A percentile compares a stretch with the other conserved stretches of the same genome.
Evolutionary conservation across 2,888 invertebrate genomes (phyloP).

Genomic region (Epirrhoe tristata): DNA sequence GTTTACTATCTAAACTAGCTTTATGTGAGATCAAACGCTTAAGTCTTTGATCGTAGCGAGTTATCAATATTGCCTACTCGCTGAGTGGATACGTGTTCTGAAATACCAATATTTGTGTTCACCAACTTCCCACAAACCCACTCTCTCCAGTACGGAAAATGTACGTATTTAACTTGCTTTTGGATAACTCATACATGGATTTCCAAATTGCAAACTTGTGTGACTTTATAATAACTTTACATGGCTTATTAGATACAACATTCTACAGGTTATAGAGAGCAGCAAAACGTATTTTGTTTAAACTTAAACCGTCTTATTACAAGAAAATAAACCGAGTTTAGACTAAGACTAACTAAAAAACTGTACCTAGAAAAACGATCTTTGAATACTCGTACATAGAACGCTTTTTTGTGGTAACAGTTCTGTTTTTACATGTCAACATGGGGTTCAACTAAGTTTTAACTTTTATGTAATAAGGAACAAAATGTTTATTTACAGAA

Average conservation of each 20-base stretch:
- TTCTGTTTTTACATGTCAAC: too few relatives aligned
- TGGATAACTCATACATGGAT: constrained; percentile 9
- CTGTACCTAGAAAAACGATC: too few relatives aligned
- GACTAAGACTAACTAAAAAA: too few relatives aligned
- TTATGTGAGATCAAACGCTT: constrained; percentile 42
- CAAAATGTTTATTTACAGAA: too few relatives aligned
- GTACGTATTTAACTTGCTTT: constrained; percentile 10
- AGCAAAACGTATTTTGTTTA: too few relatives aligned
- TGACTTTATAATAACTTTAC: neutral
- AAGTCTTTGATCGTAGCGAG: constrained; percentile 43
- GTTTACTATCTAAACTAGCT: constrained; percentile 11
- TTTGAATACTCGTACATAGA: too few relatives aligned
- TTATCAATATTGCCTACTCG: constrained; percentile 46
- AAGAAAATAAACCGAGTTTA: too few relatives aligned
- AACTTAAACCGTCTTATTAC: too few relatives aligned
- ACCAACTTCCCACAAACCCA: constrained; percentile 28
- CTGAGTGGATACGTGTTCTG: constrained; percentile 41
- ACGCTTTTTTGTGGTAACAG: too few relatives aligned
- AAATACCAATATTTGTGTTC: constrained; percentile 45
- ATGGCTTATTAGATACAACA: neutral
- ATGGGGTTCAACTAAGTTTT: too few relatives aligned
- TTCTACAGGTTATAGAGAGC: neutral
- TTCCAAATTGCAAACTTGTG: constrained; percentile 2
- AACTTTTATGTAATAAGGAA: too few relatives aligned
- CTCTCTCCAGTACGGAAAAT: constrained; percentile 11